These are phyloP conservation scores for Lates japonicus DNA, from an alignment of 2,797 vertebrate species.

Conservation along the genomic window DNA sequence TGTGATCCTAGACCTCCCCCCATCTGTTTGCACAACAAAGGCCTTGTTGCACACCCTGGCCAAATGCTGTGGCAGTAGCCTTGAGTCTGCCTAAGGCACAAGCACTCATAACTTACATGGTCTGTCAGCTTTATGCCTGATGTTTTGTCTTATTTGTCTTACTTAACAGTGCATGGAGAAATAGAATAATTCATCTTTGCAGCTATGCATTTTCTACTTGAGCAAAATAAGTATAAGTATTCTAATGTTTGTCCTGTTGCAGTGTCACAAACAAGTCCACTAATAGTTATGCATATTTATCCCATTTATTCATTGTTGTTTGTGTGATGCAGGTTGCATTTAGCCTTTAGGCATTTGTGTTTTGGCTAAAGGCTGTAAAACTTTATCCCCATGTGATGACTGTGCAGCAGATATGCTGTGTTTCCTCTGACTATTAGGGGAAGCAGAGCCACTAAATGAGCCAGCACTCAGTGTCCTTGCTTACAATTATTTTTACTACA, in stretches of 20 bases:
- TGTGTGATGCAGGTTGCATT: conserved; percentile 43
- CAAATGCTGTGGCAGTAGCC: conserved; percentile 59
- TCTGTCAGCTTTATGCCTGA: conserved; percentile 49
- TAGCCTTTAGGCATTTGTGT: conserved; percentile 27
- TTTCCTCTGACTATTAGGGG: conserved; percentile 10
- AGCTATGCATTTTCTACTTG: conserved; percentile 27
- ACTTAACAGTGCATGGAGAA: conserved; percentile 17
- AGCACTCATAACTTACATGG: conserved; percentile 43
- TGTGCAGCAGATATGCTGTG: conserved; percentile 21
- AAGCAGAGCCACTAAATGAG: conserved; percentile 19
- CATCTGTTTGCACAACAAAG: conserved; percentile 69
- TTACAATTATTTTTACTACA: conserved; percentile 18
- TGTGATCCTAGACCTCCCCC: conserved; percentile 57
- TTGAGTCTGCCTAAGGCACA: conserved; percentile 56
- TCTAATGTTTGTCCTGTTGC: conserved; percentile 7
- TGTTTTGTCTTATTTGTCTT: conserved; percentile 48
- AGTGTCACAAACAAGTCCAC: conserved; percentile 16
- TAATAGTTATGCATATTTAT: conserved; percentile 36
- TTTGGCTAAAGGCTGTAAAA: conserved; percentile 31
- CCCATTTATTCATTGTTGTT: conserved; percentile 31
- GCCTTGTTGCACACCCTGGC: conserved; percentile 59
- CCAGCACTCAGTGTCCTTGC: background rate
- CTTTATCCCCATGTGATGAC: conserved; percentile 15
- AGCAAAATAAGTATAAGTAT: conserved; percentile 20
- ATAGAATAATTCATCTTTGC: conserved; percentile 11